phyloP scores from a whole-genome alignment of 2,797 vertebrate species.

The Hippocampus kuda region DNA sequence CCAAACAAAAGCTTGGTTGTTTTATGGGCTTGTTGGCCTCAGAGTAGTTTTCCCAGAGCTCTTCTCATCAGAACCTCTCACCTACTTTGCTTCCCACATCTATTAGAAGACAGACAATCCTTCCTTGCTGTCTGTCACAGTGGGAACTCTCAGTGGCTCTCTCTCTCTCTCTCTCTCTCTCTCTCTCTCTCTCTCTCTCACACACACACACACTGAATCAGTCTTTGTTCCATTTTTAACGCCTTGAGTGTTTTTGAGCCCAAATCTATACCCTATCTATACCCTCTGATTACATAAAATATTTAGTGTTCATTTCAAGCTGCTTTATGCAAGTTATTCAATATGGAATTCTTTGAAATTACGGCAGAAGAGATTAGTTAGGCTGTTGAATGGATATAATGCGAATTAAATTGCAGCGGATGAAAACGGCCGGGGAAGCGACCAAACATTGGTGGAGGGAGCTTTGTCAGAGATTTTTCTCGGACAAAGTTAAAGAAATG shows the following conservation, averaged over 20 bases:
- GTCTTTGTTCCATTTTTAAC: conserved; percentile 1
- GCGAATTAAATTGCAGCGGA: neutral
- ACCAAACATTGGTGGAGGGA: neutral
- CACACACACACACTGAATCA: neutral
- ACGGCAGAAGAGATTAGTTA: neutral
- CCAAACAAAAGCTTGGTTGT: conserved; percentile 46
- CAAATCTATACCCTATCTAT: neutral
- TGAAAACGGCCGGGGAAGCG: neutral
- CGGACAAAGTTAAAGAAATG: too few relatives aligned
- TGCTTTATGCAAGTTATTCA: neutral
- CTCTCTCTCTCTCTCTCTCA: too few relatives aligned
- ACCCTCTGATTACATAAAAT: neutral
- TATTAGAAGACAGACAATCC: conserved; percentile 10
- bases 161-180: neutral
- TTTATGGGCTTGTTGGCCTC: conserved; percentile 35
- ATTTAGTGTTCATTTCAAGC: neutral
- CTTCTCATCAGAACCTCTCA: conserved; percentile 28
- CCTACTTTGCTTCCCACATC: conserved; percentile 31
- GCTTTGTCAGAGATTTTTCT: too few relatives aligned
- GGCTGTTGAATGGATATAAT: neutral
- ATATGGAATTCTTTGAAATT: neutral
- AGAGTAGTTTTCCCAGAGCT: conserved; percentile 35
- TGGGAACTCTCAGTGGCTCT: neutral
- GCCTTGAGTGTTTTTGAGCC: neutral
- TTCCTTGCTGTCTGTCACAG: conserved; percentile 8